These are phyloP conservation scores for Sus scrofa DNA, from an alignment of 2,113 vertebrate genomes.

Conservation along the genomic window DNA sequence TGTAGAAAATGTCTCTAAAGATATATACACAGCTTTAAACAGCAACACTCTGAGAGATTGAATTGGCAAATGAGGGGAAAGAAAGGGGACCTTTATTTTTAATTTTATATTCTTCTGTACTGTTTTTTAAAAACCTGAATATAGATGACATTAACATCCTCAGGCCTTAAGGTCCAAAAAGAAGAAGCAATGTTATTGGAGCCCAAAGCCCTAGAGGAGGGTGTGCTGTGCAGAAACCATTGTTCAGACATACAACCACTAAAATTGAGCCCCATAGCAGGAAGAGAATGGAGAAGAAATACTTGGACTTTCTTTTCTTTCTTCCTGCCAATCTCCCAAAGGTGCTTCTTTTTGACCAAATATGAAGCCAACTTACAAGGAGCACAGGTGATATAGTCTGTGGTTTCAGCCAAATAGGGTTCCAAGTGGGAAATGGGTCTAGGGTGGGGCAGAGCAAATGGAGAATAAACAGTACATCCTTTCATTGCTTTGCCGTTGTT, in stretches of 20 bases:
- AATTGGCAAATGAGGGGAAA: background rate
- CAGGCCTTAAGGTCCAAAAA: background rate
- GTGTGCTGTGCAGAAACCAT: background rate
- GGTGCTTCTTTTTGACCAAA: background rate
- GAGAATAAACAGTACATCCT: background rate
- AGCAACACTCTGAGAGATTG: background rate
- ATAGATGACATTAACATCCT: background rate
- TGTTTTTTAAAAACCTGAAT: conserved; percentile 32
- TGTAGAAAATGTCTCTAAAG: conserved; percentile 3
- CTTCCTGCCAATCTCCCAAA: background rate
- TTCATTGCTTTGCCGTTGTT: background rate
- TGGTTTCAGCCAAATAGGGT: background rate
- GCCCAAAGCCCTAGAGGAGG: background rate
- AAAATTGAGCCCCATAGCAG: conserved; percentile 7
- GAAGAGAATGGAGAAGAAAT: conserved; percentile 3
- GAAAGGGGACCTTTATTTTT: conserved; percentile 3
- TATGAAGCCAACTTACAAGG: background rate
- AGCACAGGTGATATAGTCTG: background rate
- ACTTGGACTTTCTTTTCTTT: background rate
- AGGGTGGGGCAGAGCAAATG: background rate
- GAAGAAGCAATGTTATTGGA: background rate
- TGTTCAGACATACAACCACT: background rate
- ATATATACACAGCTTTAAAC: conserved; percentile 23
- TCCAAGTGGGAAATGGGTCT: background rate
- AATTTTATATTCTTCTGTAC: conserved; percentile 37